Evolutionary conservation across 2,888 invertebrate genomes (phyloP).

Genomic region (Halictus quadricinctus): DNA sequence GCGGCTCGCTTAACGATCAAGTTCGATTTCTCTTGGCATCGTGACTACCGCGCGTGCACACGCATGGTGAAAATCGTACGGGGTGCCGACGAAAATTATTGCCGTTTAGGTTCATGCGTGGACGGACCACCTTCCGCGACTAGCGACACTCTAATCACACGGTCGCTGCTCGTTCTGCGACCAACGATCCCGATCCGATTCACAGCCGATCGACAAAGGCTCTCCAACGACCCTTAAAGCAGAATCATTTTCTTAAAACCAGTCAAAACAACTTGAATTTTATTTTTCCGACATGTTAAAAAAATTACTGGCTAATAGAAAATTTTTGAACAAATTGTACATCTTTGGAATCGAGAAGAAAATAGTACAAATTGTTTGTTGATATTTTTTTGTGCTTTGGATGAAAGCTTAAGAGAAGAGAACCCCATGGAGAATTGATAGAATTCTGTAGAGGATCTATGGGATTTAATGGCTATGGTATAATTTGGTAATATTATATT

Average conservation of each 20-base stretch:
- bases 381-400: too few relatives aligned
- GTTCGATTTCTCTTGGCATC: constrained; percentile 81
- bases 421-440: too few relatives aligned
- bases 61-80: constrained; percentile 64
- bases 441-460: too few relatives aligned
- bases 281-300: too few relatives aligned
- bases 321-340: too few relatives aligned
- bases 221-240: neutral
- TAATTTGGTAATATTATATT: too few relatives aligned
- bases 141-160: neutral
- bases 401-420: too few relatives aligned
- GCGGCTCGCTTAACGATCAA: constrained; percentile 80
- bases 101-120: constrained; percentile 45
- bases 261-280: too few relatives aligned
- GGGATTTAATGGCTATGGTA: too few relatives aligned
- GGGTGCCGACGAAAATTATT: constrained; percentile 54
- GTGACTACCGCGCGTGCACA: constrained; percentile 69
- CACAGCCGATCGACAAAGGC: neutral
- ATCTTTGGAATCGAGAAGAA: too few relatives aligned
- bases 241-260: neutral
- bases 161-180: neutral
- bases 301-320: too few relatives aligned
- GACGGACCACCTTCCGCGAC: constrained; percentile 48
- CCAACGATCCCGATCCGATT: neutral
- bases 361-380: too few relatives aligned